These are phyloP conservation scores for Drosophila buzzatii DNA, from an alignment of 2,888 invertebrate species.

Conservation along the genomic window DNA sequence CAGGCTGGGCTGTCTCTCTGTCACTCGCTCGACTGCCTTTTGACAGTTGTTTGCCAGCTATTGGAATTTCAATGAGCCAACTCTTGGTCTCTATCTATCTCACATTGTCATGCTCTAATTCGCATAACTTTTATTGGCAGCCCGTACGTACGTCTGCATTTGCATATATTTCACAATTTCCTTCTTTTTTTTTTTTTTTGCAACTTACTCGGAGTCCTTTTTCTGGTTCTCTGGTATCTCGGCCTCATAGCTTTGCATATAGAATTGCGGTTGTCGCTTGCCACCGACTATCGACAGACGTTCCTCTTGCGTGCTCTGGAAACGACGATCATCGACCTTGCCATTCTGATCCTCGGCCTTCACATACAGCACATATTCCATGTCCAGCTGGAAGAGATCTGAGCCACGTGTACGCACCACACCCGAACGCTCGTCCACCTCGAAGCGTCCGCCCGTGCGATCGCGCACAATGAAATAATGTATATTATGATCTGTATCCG, in stretches of 20 bases:
- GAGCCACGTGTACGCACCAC: slow-evolving; percentile 96
- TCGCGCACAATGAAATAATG: slow-evolving; percentile 98
- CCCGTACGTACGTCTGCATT: slow-evolving; percentile 37
- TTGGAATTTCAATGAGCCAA: slow-evolving; percentile 76
- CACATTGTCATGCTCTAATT: slow-evolving; percentile 56
- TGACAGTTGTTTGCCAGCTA: slow-evolving; percentile 69
- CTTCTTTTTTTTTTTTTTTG: not conserved
- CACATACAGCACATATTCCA: slow-evolving; percentile 98
- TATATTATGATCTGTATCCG: slow-evolving; percentile 97
- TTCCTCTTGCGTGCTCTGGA: slow-evolving; percentile 96
- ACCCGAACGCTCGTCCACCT: slow-evolving; percentile 95
- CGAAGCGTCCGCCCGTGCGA: slow-evolving; percentile 92
- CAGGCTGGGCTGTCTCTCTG: slow-evolving; percentile 23
- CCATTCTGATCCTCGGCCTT: slow-evolving; percentile 98
- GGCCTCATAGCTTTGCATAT: slow-evolving; percentile 96
- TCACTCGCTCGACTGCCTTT: slow-evolving; percentile 68
- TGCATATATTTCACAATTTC: slow-evolving; percentile 44
- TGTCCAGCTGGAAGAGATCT: slow-evolving; percentile 96
- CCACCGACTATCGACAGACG: slow-evolving; percentile 98
- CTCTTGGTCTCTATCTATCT: not conserved
- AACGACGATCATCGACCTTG: slow-evolving; percentile 94
- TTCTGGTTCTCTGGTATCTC: slow-evolving; percentile 98
- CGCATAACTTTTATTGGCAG: slow-evolving; percentile 70
- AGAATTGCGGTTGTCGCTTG: slow-evolving; percentile 98
- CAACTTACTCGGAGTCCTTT: slow-evolving; percentile 97